Base-by-base conservation (phyloP, 2,797 vertebrate genomes). In the Garrulus glandarius region DNA sequence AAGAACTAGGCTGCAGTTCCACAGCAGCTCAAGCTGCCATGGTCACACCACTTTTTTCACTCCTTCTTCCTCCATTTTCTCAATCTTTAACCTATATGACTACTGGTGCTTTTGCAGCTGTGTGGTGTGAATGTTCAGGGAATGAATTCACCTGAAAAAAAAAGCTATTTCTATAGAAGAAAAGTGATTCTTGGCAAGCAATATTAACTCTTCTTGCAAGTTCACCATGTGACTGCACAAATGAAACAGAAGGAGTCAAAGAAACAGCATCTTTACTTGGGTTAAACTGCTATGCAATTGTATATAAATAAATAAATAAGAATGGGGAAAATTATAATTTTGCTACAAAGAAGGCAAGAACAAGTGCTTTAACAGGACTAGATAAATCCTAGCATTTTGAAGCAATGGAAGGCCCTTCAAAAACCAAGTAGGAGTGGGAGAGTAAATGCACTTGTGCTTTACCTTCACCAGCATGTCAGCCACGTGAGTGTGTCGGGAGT, bases 381-480 rank as follows among this genome's bases (percentile, higher is more conserved):
- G 34, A 29, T 56, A 26, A 78, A 63, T 55, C n/a, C 26, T 22
- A 55, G 41, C 18, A 79, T 39, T 32, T 11, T 37, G 34, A 89
- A 69, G 41, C 34, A 74, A 65, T 14, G 19, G 23, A 71, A 75
- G 30, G 15, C 56, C 70, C 32, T 74, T 52, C 67, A 75, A 59
- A 75, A 80, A 52, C 18, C 26, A 84, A 22, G 21, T 0, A 47
- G 46, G 50, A 37, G 46, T 14, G 24, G 30, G 56, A 83, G 30
- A 69, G 23, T 15, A 61, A 76, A 37, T 37, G 44, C 8, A 15
- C n/a, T 44, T 5, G 57, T 59, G 52, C 97, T 95, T 84, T 82
- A 99, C 99, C 99, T 99, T 98, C 70, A 99, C 99, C 56, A 99
- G 95, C 97, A 99, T 99, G 97, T 99, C 99, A 10, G 99, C 98